phyloP scores from a whole-genome alignment of 1,140 invertebrate genomes.

The Epicauta chinensis region DNA sequence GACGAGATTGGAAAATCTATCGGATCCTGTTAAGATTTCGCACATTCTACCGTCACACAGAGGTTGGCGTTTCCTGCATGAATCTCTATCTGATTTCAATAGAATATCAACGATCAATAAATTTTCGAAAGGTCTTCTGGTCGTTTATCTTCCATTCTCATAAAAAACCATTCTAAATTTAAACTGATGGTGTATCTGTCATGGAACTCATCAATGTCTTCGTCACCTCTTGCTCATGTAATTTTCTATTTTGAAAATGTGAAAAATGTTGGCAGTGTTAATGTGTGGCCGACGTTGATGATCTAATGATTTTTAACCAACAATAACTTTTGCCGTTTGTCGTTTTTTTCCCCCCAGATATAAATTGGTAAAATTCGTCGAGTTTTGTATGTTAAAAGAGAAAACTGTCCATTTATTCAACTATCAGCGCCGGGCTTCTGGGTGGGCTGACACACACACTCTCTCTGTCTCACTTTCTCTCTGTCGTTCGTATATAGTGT shows the following conservation, averaged over 20 bases:
- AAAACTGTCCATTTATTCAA: constrained; percentile 36
- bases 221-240: constrained; percentile 3
- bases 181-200: background rate
- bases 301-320: constrained; percentile 18
- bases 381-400: constrained; percentile 2
- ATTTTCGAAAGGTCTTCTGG: too few relatives aligned
- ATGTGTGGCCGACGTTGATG: constrained; percentile 26
- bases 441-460: constrained; percentile 29
- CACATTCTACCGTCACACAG: constrained; percentile 27
- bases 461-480: background rate
- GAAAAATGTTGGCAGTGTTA: constrained; percentile 18
- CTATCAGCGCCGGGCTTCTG: constrained; percentile 32
- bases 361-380: constrained; percentile 11
- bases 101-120: too few relatives aligned
- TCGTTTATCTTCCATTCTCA: too few relatives aligned
- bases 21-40: constrained; percentile 25
- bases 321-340: constrained; percentile 22
- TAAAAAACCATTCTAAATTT: background rate
- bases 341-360: constrained; percentile 1
- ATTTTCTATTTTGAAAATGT: constrained; percentile 8
- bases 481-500: too few relatives aligned
- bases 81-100: constrained; percentile 12
- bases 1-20: constrained; percentile 30
- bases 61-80: constrained; percentile 27
- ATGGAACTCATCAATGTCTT: constrained; percentile 12